These are phyloP conservation scores for Pyrocephalus nanus DNA, from an alignment of 2,797 vertebrate genomes.

Conservation along the genomic window DNA sequence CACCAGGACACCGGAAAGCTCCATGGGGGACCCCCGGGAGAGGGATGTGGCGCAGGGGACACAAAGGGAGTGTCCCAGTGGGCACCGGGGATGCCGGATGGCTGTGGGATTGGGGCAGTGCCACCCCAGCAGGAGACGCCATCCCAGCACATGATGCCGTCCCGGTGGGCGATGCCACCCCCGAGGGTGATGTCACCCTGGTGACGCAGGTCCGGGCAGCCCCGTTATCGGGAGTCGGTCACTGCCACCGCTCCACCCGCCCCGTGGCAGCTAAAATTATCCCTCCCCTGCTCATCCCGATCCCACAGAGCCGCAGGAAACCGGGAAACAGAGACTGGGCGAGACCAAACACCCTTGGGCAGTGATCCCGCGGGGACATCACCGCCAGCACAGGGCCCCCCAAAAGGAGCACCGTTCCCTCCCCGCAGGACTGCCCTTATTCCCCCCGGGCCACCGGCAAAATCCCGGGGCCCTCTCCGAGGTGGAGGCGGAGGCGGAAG, in stretches of 20 bases:
- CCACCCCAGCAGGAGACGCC: neutral
- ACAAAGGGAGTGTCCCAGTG: rapidly evolving
- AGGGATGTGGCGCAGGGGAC: rapidly evolving
- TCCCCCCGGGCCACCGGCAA: neutral
- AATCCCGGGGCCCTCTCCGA: neutral
- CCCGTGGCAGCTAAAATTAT: neutral
- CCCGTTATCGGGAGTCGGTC: neutral
- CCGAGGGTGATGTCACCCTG: neutral
- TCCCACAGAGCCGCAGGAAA: neutral
- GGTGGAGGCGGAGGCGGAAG: neutral
- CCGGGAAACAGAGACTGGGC: neutral
- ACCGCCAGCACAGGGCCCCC: neutral
- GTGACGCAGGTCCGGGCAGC: neutral
- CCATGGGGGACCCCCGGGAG: rapidly evolving
- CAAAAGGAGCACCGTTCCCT: neutral
- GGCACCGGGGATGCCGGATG: neutral
- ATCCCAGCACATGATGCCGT: neutral
- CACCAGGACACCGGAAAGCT: neutral
- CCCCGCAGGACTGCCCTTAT: neutral
- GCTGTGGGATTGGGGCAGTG: neutral
- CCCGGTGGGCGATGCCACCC: neutral
- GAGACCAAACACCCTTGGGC: neutral
- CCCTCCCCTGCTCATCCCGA: neutral
- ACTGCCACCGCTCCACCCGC: neutral
- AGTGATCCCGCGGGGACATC: neutral